Conservation (phyloP, 30 jellyfish, hydroid and myxozoan species). For the Hydractinia symbiolongicarpus region DNA sequence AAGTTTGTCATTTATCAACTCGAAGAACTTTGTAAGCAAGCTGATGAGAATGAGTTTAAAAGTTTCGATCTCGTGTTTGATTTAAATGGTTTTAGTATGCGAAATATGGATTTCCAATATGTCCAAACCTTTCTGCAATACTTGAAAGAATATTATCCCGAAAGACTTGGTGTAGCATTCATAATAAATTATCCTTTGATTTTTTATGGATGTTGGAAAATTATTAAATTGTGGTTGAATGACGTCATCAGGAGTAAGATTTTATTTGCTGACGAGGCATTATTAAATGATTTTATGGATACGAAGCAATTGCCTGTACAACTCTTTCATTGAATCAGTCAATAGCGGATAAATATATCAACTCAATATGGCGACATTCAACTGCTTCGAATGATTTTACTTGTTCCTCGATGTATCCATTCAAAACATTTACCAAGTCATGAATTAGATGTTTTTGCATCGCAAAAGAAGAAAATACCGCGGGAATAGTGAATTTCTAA, state of each 20-base stretch:
- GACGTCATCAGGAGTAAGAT: conserved; percentile 81
- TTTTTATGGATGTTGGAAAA: conserved; percentile 88
- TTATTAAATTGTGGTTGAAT: conserved; percentile 65
- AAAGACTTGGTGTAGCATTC: conserved; percentile 71
- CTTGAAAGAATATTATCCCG: conserved; percentile 75
- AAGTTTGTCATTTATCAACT: conserved; percentile 19
- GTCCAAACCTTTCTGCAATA: conserved; percentile 51
- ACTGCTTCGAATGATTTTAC: too few species aligned
- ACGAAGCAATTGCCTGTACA: conserved; percentile 36
- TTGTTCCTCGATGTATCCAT: too few species aligned
- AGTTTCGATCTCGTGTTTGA: conserved; percentile 48
- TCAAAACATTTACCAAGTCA: too few species aligned
- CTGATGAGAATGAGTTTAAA: conserved; percentile 47
- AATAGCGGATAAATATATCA: too few species aligned
- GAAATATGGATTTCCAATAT: conserved; percentile 69
- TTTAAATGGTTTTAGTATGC: conserved; percentile 66
- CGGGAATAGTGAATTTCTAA: too few species aligned
- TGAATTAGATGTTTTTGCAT: too few species aligned
- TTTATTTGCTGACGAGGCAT: conserved; percentile 44
- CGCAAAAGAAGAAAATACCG: too few species aligned
- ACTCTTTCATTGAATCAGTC: not conserved
- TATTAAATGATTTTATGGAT: conserved; percentile 51
- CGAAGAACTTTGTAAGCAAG: conserved; percentile 26
- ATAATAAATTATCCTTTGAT: conserved; percentile 71
- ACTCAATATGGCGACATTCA: too few species aligned